phyloP scores from a whole-genome alignment of 2,797 vertebrate species.

The Lycodopsis pacificus region DNA sequence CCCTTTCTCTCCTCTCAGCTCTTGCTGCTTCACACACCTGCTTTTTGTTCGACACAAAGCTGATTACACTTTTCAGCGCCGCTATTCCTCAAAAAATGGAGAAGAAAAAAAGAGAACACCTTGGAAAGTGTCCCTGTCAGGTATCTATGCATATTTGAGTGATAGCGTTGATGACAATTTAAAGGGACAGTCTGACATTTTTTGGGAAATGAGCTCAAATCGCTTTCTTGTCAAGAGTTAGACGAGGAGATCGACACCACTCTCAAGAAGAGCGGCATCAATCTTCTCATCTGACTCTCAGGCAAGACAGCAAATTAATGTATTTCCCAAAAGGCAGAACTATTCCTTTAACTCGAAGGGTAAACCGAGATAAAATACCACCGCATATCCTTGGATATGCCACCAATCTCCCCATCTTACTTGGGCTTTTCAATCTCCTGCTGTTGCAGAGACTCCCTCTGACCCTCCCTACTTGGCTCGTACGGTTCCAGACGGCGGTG shows the following conservation, averaged over 20 bases:
- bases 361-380: neutral
- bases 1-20: slow-evolving; percentile 36
- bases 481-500: slow-evolving; percentile 47
- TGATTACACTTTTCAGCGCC: slow-evolving; percentile 70
- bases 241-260: neutral
- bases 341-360: neutral
- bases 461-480: slow-evolving; percentile 49
- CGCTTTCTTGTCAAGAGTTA: neutral
- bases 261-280: neutral
- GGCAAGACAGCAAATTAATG: neutral
- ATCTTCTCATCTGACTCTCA: neutral
- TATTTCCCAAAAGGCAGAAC: neutral
- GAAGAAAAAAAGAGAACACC: slow-evolving; percentile 3
- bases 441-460: slow-evolving; percentile 32
- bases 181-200: slow-evolving; percentile 38
- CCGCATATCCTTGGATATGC: slow-evolving; percentile 9
- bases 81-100: slow-evolving; percentile 44
- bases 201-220: neutral
- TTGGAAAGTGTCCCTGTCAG: slow-evolving; percentile 40
- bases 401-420: slow-evolving; percentile 19
- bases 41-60: slow-evolving; percentile 73
- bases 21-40: slow-evolving; percentile 67
- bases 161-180: slow-evolving; percentile 22
- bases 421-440: slow-evolving; percentile 33
- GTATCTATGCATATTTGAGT: slow-evolving; percentile 50